A percentile compares a stretch with the other conserved stretches of the same genome.
These are phyloP conservation scores for Coreius guichenoti DNA, from an alignment of 2,797 vertebrate species.

Conservation along the genomic window DNA sequence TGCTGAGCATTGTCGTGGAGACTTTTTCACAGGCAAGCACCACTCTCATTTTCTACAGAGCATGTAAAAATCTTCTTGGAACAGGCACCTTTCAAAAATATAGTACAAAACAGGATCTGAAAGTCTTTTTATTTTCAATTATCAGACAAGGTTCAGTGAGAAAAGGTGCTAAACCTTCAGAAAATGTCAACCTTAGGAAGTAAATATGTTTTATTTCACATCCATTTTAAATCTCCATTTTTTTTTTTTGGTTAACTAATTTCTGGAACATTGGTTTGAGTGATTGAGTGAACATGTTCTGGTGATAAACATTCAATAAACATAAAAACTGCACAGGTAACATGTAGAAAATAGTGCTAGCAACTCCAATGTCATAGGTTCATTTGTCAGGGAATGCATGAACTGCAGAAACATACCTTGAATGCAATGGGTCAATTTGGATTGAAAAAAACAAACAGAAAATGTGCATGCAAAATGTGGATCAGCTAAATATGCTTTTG, in stretches of 20 bases:
- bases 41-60: not conserved
- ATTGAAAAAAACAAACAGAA: too few species aligned
- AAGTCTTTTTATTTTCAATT: not conserved
- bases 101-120: not conserved
- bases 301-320: not conserved
- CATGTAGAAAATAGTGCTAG: not conserved
- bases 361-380: not conserved
- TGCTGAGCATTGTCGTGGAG: not conserved
- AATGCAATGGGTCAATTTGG: too few species aligned
- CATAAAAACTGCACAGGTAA: not conserved
- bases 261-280: not conserved
- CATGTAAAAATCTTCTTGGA: not conserved
- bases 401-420: too few species aligned
- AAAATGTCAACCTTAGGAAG: not conserved
- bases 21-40: not conserved
- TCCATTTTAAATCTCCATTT: not conserved
- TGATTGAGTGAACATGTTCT: not conserved
- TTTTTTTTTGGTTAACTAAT: too few species aligned
- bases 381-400: not conserved
- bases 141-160: not conserved
- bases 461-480: too few species aligned
- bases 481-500: too few species aligned
- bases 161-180: not conserved
- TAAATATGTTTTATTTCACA: not conserved
- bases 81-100: not conserved